A percentile compares a stretch with the other conserved stretches of the same genome.
phyloP scores from a whole-genome alignment of 2,888 invertebrate genomes.

The Hedychridium roseum region DNA sequence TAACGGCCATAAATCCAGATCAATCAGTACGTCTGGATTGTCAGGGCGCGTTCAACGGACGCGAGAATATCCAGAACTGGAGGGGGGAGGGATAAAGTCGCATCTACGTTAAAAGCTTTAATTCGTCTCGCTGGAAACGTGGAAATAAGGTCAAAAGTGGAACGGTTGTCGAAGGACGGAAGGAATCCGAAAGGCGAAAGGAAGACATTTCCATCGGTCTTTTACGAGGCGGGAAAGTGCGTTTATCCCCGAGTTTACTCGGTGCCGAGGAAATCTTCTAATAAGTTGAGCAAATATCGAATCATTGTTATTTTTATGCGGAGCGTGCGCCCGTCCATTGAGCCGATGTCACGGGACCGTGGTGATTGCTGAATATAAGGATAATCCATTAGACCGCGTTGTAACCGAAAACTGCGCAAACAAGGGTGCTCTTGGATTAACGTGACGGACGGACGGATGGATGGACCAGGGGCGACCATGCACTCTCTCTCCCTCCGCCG shows the following conservation, averaged over 20 bases:
- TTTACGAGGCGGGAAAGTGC: too few species aligned
- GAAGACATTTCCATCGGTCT: too few species aligned
- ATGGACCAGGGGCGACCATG: too few species aligned
- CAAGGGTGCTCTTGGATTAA: conserved; percentile 60
- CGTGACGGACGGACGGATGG: conserved; percentile 40
- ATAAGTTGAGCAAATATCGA: conserved; percentile 55
- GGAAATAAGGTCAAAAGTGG: too few species aligned
- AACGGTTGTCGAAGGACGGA: too few species aligned
- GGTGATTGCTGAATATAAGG: conserved; percentile 48
- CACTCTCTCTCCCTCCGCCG: too few species aligned
- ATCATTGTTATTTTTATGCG: conserved; percentile 54
- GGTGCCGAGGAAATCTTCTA: conserved; percentile 42
- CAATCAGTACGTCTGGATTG: conserved; percentile 36
- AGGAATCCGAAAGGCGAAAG: too few species aligned
- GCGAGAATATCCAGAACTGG: too few species aligned
- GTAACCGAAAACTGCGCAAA: conserved; percentile 61
- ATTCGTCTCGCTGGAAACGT: too few species aligned
- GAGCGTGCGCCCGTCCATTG: conserved; percentile 36
- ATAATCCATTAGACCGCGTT: conserved; percentile 61
- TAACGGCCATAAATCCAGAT: conserved; percentile 42
- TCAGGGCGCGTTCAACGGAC: too few species aligned
- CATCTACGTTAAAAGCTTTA: too few species aligned
- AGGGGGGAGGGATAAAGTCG: too few species aligned
- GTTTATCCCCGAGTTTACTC: neutral
- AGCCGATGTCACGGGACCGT: conserved; percentile 29